Base-by-base conservation (phyloP, 2,113 vertebrate species). In the Tachysurus vachellii region DNA sequence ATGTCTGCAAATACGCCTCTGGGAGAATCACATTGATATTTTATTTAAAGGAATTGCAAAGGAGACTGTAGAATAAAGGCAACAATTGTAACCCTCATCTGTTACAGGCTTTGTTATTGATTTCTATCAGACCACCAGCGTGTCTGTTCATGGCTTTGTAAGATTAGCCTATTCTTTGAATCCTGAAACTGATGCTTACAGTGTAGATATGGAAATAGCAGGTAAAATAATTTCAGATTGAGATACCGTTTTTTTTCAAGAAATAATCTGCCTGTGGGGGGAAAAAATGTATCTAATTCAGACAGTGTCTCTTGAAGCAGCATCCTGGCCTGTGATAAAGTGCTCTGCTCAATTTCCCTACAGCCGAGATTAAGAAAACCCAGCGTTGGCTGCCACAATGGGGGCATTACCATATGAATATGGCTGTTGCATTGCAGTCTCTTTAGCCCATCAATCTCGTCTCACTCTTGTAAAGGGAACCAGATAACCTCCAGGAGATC, bases 401-500 rank as follows among this genome's bases (percentile, higher is more conserved):
- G 94, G 75, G 76, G 90, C 93, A 96, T 96, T 95, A 95, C 93
- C 95, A 96, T 96, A 95, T 95, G 95, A 96, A 96, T 96, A 94
- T 94, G 94, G 92, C 93, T 92, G 90, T 87, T 57, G 91, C 93
- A 93, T 92, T 92, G 91, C 88, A 81, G 92, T 92, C 95, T 93
- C 93, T 95, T 95, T 95, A 94, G 87, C 94, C 93, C 95, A 96
- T 96, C 95, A 95, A 95, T 96, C 95, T 95, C 94, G 92, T 89
- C 92, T 91, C 92, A 91, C 90, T 92, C 92, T 91, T 88, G 86
- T 90, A 92, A 83, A 86, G 85, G 87, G 93, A 82, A 93, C 93
- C 93, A 95, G 94, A 96, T 95, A 95, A 95, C 95, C 94, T 94
- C 93, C 93, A 93, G 94, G 95, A 96, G 95, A 95, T 96, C 95